phyloP scores from a whole-genome alignment of 1,140 invertebrate genomes.

The Heliothis subflexa region DNA sequence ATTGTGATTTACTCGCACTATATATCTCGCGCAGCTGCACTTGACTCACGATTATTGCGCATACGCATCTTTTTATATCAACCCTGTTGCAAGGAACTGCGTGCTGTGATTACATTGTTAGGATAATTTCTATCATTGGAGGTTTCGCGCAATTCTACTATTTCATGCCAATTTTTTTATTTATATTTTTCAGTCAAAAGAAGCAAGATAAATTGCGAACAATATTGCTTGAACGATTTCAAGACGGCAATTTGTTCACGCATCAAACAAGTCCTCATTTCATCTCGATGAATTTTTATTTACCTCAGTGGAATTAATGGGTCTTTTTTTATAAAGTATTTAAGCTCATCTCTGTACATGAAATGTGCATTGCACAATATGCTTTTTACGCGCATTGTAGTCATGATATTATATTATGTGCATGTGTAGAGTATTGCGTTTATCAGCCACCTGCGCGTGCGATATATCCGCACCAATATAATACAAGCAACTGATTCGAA shows the following conservation, averaged over 20 bases:
- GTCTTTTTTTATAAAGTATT: slow-evolving; percentile 6
- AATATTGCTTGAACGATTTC: slow-evolving; percentile 6
- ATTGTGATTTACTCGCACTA: slow-evolving; percentile 73
- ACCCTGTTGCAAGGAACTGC: slow-evolving; percentile 17
- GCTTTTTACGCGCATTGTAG: slow-evolving; percentile 8
- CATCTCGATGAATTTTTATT: slow-evolving; percentile 12
- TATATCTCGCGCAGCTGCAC: slow-evolving; percentile 72
- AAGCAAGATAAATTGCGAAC: neutral
- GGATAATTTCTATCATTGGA: neutral
- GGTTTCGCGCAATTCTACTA: neutral
- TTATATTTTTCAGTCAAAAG: neutral
- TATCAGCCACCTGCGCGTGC: slow-evolving; percentile 49
- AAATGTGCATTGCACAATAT: slow-evolving; percentile 13
- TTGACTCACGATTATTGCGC: slow-evolving; percentile 70
- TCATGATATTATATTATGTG: slow-evolving; percentile 2
- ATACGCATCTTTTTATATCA: slow-evolving; percentile 38
- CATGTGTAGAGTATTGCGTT: slow-evolving; percentile 44
- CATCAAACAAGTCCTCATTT: slow-evolving; percentile 1
- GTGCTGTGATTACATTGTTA: slow-evolving; percentile 30
- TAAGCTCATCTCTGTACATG: slow-evolving; percentile 8
- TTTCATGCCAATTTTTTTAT: neutral
- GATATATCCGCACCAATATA: slow-evolving; percentile 13
- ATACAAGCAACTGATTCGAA: slow-evolving; percentile 24
- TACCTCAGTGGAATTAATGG: slow-evolving; percentile 7
- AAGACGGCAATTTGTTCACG: slow-evolving; percentile 12